Evolutionary conservation across 2,888 invertebrate species (phyloP).

Genomic region (Stenodera caucasica): DNA sequence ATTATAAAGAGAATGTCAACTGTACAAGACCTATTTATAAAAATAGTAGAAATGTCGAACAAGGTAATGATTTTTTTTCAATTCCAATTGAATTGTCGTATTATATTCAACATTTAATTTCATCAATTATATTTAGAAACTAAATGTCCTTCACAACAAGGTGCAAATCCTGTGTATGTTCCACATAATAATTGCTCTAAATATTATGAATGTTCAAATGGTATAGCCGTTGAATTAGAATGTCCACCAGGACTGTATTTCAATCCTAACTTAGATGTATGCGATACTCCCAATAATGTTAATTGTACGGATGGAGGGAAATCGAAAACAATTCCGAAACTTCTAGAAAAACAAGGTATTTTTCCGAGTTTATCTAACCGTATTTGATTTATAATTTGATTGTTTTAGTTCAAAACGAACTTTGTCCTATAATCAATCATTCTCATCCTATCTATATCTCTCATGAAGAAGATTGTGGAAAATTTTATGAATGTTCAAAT

Average conservation of each 20-base stretch:
- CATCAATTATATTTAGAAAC: background rate
- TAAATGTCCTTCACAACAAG: background rate
- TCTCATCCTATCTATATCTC: constrained; percentile 28
- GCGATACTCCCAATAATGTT: background rate
- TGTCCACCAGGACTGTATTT: background rate
- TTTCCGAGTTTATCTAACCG: background rate
- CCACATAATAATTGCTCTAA: background rate
- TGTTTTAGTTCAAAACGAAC: background rate
- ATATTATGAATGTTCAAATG: background rate
- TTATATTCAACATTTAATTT: background rate
- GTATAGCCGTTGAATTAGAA: background rate
- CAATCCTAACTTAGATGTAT: background rate
- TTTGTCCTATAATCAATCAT: constrained; percentile 29
- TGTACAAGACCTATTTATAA: background rate
- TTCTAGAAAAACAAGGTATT: background rate
- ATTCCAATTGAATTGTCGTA: background rate
- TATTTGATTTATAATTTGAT: too few species aligned
- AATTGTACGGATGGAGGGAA: background rate
- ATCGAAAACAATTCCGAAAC: background rate
- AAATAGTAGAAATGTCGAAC: background rate
- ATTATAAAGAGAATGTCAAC: background rate
- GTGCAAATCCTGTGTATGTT: background rate
- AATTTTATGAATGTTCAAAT: constrained; percentile 35
- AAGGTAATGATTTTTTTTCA: background rate
- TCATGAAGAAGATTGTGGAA: constrained; percentile 30